Evolutionary conservation across 30 jellyfish, hydroid and myxozoan species (phyloP).

Genomic region (Hydra vulgaris): DNA sequence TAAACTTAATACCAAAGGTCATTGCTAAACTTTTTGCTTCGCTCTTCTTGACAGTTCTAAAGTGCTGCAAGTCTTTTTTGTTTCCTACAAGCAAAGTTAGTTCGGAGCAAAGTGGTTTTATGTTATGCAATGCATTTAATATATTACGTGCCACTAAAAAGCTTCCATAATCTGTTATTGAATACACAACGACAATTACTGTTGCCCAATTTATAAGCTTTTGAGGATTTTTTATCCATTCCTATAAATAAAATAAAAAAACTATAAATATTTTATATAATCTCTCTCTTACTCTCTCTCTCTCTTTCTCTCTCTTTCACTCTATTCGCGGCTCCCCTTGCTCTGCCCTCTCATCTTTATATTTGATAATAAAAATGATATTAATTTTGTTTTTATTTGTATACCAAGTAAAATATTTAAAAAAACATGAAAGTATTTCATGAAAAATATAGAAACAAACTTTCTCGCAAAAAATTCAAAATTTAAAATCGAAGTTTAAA

Average conservation of each 20-base stretch:
- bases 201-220: conserved; percentile 65
- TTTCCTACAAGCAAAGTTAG: conserved; percentile 66
- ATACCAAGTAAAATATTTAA: too few species aligned
- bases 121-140: conserved; percentile 45
- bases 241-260: conserved; percentile 21
- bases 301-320: too few species aligned
- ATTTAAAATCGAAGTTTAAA: too few species aligned
- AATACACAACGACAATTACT: conserved; percentile 59
- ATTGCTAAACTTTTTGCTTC: conserved; percentile 67
- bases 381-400: too few species aligned
- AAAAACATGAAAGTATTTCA: too few species aligned
- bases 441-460: too few species aligned
- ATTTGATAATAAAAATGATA: too few species aligned
- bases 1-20: conserved; percentile 53
- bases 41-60: conserved; percentile 46
- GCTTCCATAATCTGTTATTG: conserved; percentile 60
- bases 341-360: too few species aligned
- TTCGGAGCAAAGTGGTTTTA: conserved; percentile 48
- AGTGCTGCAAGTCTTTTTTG: conserved; percentile 56
- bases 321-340: too few species aligned
- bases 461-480: too few species aligned
- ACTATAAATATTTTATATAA: neutral
- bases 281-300: too few species aligned
- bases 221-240: conserved; percentile 55
- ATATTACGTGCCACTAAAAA: conserved; percentile 52